Evolutionary conservation across 2,888 invertebrate species (phyloP), one percentile per base, ranked within the genome.

Genomic region (Hemicrepidius hirtus): DNA sequence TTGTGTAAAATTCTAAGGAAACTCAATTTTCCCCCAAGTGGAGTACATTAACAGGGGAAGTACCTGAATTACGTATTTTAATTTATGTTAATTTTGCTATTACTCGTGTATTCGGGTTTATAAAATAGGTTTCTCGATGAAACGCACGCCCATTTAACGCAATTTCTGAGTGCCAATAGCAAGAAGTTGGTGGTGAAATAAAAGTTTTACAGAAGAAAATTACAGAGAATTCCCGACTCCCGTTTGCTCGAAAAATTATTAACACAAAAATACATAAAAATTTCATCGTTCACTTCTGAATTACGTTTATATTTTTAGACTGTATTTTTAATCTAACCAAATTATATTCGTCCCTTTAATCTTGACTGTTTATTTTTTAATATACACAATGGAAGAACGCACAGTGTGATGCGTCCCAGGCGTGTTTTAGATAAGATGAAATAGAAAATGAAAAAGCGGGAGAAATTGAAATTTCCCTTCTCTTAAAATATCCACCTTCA

Each of bases 381-480:
- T 57, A 57, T 32, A 18, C 20, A 20, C 57, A 57, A 20, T 20
- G 57, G 57, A 21, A 37, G 16, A 57, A 57, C 37, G 13, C 12
- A 18, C 57, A 20, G 5, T 20, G 37, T 37, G 37, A 64, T 64
- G 64, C 35, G 40, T 57, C 66, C 66, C 66, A 50, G 20, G 64
- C 55, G 66, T 66, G 53, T 55, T 41, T 55, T 57, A 66, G 55
- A 66, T 66, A 41, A 66, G 41, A 21, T 53, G 53, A 53, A 21
- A 63, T 63, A 37, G 41, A 55, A 66, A 66, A 66, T 66, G 40
- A 66, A 44, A 55, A 53, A 55, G 24, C n/a, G 37, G 53, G 18
- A 28, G 24, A 66, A 66, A 55, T 66, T 55, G 16, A 55, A 65
- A 40, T 50, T 66, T 55, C 24, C 50, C 40, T 10, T 41, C 41